phyloP scores from a whole-genome alignment of 2,797 vertebrate genomes.

The Pteronotus mesoamericanus region DNA sequence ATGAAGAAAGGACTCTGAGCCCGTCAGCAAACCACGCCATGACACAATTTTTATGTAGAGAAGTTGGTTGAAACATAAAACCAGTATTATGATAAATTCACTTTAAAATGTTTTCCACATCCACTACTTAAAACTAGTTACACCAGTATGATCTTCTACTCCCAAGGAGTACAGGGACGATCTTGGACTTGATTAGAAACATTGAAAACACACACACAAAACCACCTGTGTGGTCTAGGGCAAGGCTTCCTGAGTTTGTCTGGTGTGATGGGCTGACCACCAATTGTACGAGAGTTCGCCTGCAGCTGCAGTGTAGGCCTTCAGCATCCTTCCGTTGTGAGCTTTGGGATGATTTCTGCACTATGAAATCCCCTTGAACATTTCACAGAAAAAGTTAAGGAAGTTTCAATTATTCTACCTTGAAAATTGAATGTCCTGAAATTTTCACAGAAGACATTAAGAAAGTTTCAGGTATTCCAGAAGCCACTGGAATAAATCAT shows the following conservation, averaged over 20 bases:
- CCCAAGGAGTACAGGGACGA: background rate
- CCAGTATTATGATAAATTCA: background rate
- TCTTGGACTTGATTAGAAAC: background rate
- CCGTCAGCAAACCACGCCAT: background rate
- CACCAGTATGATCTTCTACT: background rate
- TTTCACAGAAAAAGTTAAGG: background rate
- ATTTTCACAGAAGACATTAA: background rate
- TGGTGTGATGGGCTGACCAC: conserved; percentile 15
- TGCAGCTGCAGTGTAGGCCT: conserved; percentile 34
- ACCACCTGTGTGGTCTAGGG: rapidly evolving
- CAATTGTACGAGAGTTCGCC: background rate
- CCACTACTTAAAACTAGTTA: background rate
- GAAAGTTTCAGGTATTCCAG: background rate
- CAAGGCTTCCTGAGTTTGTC: conserved; percentile 53
- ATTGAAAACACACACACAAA: background rate
- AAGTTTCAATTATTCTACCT: background rate
- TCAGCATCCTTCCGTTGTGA: background rate
- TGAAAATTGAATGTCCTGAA: background rate
- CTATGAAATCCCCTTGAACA: background rate
- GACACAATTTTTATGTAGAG: background rate
- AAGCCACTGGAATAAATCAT: background rate
- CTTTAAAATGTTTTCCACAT: background rate
- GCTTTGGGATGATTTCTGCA: background rate
- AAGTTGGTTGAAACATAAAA: conserved; percentile 13
- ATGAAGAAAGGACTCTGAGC: background rate